These are phyloP conservation scores for Ochlodes sylvanus DNA, from an alignment of 2,888 invertebrate genomes.

Conservation along the genomic window DNA sequence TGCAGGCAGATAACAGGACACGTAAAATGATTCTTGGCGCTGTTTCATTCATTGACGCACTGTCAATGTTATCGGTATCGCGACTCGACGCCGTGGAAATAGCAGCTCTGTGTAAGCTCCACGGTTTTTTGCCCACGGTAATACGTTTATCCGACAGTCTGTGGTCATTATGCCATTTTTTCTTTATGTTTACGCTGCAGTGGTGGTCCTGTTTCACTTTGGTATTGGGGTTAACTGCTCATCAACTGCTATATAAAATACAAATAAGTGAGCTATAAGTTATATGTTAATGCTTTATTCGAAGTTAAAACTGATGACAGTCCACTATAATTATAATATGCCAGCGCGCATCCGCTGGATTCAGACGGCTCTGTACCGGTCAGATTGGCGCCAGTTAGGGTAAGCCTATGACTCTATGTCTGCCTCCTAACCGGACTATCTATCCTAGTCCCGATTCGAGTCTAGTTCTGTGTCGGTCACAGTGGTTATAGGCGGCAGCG, in stretches of 20 bases:
- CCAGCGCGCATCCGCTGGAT: too few species aligned
- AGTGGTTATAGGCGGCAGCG: too few species aligned
- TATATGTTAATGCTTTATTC: too few species aligned
- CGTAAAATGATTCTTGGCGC: slow-evolving; percentile 11
- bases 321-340: too few species aligned
- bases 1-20: slow-evolving; percentile 20
- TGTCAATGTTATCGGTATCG: slow-evolving; percentile 24
- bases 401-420: too few species aligned
- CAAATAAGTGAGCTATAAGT: background rate
- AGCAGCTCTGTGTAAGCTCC: slow-evolving; percentile 9
- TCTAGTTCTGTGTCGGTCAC: too few species aligned
- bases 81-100: slow-evolving; percentile 1
- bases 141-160: background rate
- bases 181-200: background rate
- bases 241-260: background rate
- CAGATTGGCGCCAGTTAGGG: too few species aligned
- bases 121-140: background rate
- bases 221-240: background rate
- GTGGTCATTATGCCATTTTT: slow-evolving; percentile 9
- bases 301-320: too few species aligned
- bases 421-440: too few species aligned
- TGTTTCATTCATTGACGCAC: slow-evolving; percentile 24
- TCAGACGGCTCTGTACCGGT: too few species aligned
- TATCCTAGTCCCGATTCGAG: too few species aligned
- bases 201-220: background rate